A percentile compares a stretch with the other conserved stretches of the same genome.
Evolutionary conservation across 1,140 invertebrate genomes (phyloP).

Genomic region (Neoseiulus cucumeris): DNA sequence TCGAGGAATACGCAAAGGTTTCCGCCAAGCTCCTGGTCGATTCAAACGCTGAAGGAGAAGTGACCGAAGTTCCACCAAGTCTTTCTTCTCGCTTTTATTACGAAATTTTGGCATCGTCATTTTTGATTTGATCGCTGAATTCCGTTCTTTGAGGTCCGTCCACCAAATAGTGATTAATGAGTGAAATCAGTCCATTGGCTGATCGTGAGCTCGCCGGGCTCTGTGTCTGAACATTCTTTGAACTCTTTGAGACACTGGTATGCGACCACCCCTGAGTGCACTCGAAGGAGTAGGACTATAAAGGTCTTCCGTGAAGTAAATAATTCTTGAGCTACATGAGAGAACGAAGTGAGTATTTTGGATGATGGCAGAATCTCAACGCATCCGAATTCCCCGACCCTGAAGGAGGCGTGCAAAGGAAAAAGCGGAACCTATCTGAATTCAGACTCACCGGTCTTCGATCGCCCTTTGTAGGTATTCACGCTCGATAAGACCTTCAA

Average conservation of each 20-base stretch:
- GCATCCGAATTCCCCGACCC: conserved; percentile 9
- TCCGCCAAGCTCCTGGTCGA: too few species aligned
- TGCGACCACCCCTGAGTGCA: not conserved
- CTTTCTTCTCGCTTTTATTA: too few species aligned
- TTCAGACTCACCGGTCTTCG: conserved; percentile 56
- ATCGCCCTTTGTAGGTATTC: conserved; percentile 91
- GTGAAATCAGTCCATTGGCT: too few species aligned
- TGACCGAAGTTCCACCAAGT: too few species aligned
- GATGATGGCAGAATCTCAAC: not conserved
- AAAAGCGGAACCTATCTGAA: not conserved
- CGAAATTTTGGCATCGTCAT: too few species aligned
- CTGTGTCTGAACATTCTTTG: too few species aligned
- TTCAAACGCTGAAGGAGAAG: too few species aligned
- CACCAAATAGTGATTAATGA: too few species aligned
- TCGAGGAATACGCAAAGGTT: too few species aligned
- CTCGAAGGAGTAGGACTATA: not conserved
- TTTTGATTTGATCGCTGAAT: too few species aligned
- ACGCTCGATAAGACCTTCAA: conserved; percentile 94
- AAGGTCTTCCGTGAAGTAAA: conserved; percentile 9
- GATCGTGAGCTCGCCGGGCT: too few species aligned
- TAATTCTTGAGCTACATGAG: not conserved
- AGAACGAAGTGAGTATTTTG: not conserved
- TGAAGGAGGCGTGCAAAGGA: not conserved
- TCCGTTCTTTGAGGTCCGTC: too few species aligned
- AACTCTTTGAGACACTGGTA: not conserved